phyloP scores from a whole-genome alignment of 2,113 vertebrate species.

The Ctenomys sociabilis region DNA sequence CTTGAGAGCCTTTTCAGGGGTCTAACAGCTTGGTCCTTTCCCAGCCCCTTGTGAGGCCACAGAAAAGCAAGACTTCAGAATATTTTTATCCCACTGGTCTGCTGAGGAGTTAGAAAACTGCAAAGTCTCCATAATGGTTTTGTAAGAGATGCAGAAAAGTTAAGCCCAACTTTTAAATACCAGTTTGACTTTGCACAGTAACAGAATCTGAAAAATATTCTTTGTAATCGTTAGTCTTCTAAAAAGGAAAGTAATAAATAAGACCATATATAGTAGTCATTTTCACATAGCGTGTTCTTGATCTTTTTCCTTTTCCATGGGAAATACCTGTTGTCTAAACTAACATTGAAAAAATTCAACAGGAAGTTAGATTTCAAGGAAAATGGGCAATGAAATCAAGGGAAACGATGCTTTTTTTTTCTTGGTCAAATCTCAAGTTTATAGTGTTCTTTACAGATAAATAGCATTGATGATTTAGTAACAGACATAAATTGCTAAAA shows the following conservation, averaged over 20 bases:
- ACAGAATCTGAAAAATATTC: constrained; percentile 50
- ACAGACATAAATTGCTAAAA: constrained; percentile 6
- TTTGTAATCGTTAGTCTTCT: constrained; percentile 27
- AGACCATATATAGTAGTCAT: constrained; percentile 6
- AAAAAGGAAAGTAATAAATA: constrained; percentile 16
- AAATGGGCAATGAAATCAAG: constrained; percentile 20
- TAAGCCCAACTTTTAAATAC: not conserved
- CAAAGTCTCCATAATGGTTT: constrained; percentile 7
- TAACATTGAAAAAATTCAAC: constrained; percentile 74
- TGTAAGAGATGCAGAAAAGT: constrained; percentile 36
- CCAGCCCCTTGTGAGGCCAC: constrained; percentile 9
- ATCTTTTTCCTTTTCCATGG: constrained; percentile 43
- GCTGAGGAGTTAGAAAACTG: not conserved
- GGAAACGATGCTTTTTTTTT: constrained; percentile 48
- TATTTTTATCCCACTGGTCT: constrained; percentile 6
- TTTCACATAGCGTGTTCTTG: constrained; percentile 48
- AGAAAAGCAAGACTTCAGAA: constrained; percentile 12
- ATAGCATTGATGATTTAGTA: constrained; percentile 16
- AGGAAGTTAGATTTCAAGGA: constrained; percentile 74
- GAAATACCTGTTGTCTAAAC: constrained; percentile 66
- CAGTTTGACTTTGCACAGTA: constrained; percentile 54
- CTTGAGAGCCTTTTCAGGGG: not conserved
- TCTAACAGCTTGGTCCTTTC: not conserved
- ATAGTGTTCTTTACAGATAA: not conserved
- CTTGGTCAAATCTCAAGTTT: not conserved